These are phyloP conservation scores for Tortricodes alternella DNA, from an alignment of 2,888 invertebrate species.

Conservation along the genomic window DNA sequence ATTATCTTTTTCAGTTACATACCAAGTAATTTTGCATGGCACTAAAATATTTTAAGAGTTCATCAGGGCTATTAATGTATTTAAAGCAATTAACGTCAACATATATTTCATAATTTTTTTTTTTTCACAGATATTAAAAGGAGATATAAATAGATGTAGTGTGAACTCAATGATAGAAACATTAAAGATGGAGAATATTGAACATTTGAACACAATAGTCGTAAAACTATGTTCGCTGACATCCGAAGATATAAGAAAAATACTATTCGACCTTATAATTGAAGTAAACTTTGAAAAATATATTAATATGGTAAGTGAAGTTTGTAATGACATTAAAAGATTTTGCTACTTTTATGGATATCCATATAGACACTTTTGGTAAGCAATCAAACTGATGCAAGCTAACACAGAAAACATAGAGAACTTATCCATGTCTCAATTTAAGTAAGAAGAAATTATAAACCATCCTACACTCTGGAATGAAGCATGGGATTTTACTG, in stretches of 20 bases:
- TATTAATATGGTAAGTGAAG: conserved; percentile 71
- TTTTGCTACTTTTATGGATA: too few species aligned
- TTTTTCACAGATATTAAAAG: conserved; percentile 60
- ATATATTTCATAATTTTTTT: neutral
- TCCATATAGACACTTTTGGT: too few species aligned
- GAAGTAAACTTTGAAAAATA: conserved; percentile 79
- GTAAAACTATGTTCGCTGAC: conserved; percentile 67
- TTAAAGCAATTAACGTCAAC: neutral
- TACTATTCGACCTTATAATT: conserved; percentile 68
- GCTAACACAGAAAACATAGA: too few species aligned
- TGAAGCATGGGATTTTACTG: too few species aligned
- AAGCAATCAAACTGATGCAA: too few species aligned
- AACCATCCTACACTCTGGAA: too few species aligned
- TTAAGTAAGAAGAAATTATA: too few species aligned
- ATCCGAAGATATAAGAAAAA: conserved; percentile 60
- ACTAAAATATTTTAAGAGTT: neutral
- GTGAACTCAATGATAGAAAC: conserved; percentile 46
- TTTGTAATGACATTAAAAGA: too few species aligned
- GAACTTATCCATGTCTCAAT: too few species aligned
- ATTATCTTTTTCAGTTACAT: too few species aligned
- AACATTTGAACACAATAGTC: conserved; percentile 56
- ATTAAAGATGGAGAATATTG: conserved; percentile 43
- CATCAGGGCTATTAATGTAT: neutral
- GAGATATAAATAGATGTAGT: conserved; percentile 56
- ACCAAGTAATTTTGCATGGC: too few species aligned